phyloP scores from a whole-genome alignment of 2,797 vertebrate species.

The Trichosurus vulpecula region DNA sequence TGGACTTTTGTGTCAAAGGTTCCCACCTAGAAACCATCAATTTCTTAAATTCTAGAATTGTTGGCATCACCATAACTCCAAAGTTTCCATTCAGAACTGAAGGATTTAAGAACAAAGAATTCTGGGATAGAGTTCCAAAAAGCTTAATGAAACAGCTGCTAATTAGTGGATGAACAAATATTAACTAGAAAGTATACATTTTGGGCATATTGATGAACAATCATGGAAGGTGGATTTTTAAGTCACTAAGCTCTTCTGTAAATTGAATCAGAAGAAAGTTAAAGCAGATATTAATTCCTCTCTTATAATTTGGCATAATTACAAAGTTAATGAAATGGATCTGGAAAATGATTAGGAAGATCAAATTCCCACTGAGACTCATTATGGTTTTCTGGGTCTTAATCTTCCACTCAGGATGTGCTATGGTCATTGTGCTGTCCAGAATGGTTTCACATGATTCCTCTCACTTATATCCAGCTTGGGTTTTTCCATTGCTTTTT shows the following conservation, averaged over 20 bases:
- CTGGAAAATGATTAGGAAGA: neutral
- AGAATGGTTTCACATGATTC: neutral
- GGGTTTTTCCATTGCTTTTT: neutral
- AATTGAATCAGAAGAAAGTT: neutral
- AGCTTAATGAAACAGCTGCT: neutral
- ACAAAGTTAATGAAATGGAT: neutral
- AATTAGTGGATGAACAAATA: neutral
- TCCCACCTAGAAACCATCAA: neutral
- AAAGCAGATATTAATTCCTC: neutral
- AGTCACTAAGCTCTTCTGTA: neutral
- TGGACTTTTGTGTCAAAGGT: neutral
- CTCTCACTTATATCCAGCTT: neutral
- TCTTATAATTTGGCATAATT: neutral
- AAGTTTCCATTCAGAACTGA: neutral
- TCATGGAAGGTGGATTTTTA: neutral
- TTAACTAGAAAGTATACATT: neutral
- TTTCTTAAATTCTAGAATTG: neutral
- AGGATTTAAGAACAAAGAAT: neutral
- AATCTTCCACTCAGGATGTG: neutral
- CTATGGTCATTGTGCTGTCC: neutral
- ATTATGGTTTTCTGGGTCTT: neutral
- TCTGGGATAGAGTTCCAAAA: neutral
- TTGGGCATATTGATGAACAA: neutral
- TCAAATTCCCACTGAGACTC: neutral
- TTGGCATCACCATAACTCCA: neutral